Percentiles rank a stretch among this genome's conserved stretches.
Conservation (phyloP, 2,113 vertebrate species). For the Pluvialis apricaria region DNA sequence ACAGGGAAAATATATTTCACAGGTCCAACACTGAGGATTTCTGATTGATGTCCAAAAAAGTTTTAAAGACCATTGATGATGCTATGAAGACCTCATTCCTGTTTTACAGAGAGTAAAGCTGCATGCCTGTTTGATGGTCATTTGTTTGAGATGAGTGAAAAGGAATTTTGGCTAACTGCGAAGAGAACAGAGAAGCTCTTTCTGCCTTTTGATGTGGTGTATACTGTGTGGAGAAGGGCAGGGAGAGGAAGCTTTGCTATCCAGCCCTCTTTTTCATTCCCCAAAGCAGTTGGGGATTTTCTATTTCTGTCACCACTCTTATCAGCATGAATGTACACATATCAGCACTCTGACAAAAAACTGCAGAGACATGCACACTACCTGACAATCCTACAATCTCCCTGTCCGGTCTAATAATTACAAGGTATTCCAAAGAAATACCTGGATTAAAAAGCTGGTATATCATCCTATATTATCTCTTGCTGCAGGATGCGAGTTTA, state of each 20-base stretch:
- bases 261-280: conserved; percentile 42
- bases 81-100: background rate
- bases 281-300: conserved; percentile 55
- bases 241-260: background rate
- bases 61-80: background rate
- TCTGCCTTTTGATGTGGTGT: conserved; percentile 30
- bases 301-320: conserved; percentile 65
- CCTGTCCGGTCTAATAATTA: conserved; percentile 45
- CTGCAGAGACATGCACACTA: background rate
- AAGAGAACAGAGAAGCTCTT: conserved; percentile 23
- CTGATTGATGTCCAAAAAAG: conserved; percentile 32
- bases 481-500: conserved; percentile 39
- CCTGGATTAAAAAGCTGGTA: conserved; percentile 30
- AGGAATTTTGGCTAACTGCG: background rate
- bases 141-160: conserved; percentile 38
- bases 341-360: conserved; percentile 43
- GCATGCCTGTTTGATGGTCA: background rate
- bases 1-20: conserved; percentile 53
- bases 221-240: background rate
- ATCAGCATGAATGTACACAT: conserved; percentile 38
- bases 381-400: conserved; percentile 13
- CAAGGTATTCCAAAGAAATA: conserved; percentile 46
- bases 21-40: conserved; percentile 44
- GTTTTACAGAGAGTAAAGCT: conserved; percentile 1
- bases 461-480: conserved; percentile 25